phyloP scores from a whole-genome alignment of 2,797 vertebrate species.

The Phalloptychus januarius region DNA sequence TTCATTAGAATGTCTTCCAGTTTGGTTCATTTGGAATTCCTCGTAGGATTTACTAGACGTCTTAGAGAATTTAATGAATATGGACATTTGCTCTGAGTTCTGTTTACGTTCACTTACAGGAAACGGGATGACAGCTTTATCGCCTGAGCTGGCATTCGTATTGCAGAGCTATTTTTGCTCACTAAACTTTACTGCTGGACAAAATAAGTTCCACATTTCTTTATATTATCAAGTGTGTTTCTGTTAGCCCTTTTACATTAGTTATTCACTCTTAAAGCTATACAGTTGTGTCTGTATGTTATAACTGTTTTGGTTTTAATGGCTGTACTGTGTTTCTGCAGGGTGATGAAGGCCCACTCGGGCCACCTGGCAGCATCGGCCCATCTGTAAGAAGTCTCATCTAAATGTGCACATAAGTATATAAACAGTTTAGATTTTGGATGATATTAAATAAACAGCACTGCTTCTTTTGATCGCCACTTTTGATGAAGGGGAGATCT shows the following conservation, averaged over 20 bases:
- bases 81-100: neutral
- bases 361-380: conserved; percentile 86
- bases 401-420: conserved; percentile 10
- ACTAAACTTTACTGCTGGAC: neutral
- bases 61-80: neutral
- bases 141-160: neutral
- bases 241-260: neutral
- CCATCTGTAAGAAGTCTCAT: conserved; percentile 83
- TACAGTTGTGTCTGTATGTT: neutral
- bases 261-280: neutral
- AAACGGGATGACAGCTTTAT: neutral
- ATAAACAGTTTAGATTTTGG: conserved; percentile 11
- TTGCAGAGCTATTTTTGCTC: neutral
- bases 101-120: neutral
- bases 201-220: neutral
- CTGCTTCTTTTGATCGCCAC: conserved; percentile 15
- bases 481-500: conserved; percentile 85
- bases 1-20: neutral
- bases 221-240: neutral
- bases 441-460: conserved; percentile 9
- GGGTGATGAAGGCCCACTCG: conserved; percentile 93
- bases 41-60: neutral
- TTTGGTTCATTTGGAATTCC: neutral
- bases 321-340: conserved; percentile 70
- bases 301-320: conserved; percentile 12